Evolutionary conservation across 2,113 vertebrate species (phyloP), one percentile per base, ranked within the genome.

Genomic region (Callipepla squamata): DNA sequence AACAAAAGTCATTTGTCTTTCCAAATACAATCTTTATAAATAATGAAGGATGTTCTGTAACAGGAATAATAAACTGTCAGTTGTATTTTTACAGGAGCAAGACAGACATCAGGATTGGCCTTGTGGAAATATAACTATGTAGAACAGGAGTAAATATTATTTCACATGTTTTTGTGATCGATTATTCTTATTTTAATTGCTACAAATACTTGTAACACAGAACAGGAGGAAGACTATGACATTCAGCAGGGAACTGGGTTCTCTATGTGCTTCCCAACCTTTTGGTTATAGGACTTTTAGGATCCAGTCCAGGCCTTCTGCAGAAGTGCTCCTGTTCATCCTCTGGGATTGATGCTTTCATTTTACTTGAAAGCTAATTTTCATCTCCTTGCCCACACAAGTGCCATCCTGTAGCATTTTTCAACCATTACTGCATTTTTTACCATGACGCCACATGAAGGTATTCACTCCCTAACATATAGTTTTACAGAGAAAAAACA

Each of bases 41-140:
- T 93, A 96, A 96, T 96, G 92, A 93, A 95, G 87, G 88, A 97
- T 96, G 91, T 75, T 96, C 61, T 83, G 77, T 92, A 96, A 96
- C 7, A 0, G 93, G 95, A 96, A 93, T 96, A 97, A 98, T 97
- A 96, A 96, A 97, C 86, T 4, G 13, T 81, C 81, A 95, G 87
- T 91, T 97, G 82, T 90, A 82, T 96, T 96, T 97, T 95, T 95
- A 97, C 9, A 9, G 84, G 73, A 90, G 74, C 6, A 34, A 91
- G 87, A 90, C 47, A 74, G 59, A 50, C 77, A 92, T 53, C 61
- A 93, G 72, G 61, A 62, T 74, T 85, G 45, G 75, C 19, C 72
- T 92, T 65, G 34, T 92, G 89, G 95, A 94, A 97, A 95, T 93
- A 96, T 87, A 96, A 80, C 63, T 76, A 94, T 59, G 58, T 57